Conservation (phyloP, 2,888 invertebrate species). For the Ethmia dodecea region DNA sequence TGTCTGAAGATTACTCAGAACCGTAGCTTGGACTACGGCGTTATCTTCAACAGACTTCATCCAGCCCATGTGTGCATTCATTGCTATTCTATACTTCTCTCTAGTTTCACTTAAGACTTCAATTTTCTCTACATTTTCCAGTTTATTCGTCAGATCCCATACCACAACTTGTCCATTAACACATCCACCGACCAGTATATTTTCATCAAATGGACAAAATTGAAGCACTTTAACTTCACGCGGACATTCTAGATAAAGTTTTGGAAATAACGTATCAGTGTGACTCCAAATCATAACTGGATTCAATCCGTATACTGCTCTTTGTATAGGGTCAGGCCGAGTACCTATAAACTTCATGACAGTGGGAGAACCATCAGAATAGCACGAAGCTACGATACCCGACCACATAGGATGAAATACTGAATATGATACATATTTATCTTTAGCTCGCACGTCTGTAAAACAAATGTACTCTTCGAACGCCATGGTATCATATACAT, state of each 20-base stretch:
- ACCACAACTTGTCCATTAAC: conserved; percentile 83
- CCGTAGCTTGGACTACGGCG: conserved; percentile 77
- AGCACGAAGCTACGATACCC: conserved; percentile 82
- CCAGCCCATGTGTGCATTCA: conserved; percentile 82
- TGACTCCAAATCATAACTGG: conserved; percentile 87
- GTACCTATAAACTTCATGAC: conserved; percentile 54
- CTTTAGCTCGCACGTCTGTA: conserved; percentile 80
- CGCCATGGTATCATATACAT: conserved; percentile 49
- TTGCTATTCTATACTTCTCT: conserved; percentile 78
- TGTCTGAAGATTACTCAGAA: conserved; percentile 77
- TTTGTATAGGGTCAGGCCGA: conserved; percentile 66
- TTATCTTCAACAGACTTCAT: conserved; percentile 80
- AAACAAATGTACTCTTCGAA: conserved; percentile 80
- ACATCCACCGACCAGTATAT: conserved; percentile 84
- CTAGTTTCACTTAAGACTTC: conserved; percentile 80
- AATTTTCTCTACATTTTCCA: conserved; percentile 79
- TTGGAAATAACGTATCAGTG: conserved; percentile 82
- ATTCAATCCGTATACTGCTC: conserved; percentile 79
- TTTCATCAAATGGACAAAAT: conserved; percentile 83
- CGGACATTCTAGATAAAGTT: conserved; percentile 81
- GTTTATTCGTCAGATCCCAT: conserved; percentile 82
- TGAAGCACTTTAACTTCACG: conserved; percentile 81
- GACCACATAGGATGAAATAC: conserved; percentile 85
- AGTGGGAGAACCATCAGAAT: conserved; percentile 76
- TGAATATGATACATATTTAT: conserved; percentile 80